phyloP scores from a whole-genome alignment of 2,797 vertebrate species.

The Semaprochilodus insignis region DNA sequence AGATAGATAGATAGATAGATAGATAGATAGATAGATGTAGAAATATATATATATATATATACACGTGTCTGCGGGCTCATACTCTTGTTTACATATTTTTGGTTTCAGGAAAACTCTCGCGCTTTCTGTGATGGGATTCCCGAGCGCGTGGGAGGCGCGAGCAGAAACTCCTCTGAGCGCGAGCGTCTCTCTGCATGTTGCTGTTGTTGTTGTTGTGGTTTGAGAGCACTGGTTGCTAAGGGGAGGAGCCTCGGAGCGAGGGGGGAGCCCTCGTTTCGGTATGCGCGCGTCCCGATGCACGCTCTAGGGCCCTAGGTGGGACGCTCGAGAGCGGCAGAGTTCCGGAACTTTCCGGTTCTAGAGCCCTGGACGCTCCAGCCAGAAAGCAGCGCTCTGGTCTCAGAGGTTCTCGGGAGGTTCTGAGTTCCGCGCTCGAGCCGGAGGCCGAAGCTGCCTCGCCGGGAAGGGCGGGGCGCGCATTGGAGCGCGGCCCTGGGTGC shows the following conservation, averaged over 20 bases:
- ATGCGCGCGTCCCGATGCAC: not conserved
- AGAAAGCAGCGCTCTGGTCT: too few species aligned
- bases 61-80: not conserved
- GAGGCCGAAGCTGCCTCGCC: not conserved
- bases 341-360: not conserved
- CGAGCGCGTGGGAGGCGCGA: not conserved
- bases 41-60: too few species aligned
- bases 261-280: not conserved
- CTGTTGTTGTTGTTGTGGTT: not conserved
- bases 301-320: not conserved
- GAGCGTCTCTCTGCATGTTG: not conserved
- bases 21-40: too few species aligned
- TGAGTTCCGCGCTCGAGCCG: not conserved
- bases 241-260: slow-evolving; percentile 61
- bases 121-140: slow-evolving; percentile 7
- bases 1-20: too few species aligned
- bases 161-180: not conserved
- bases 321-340: not conserved
- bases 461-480: not conserved
- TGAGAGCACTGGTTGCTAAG: slow-evolving; percentile 41
- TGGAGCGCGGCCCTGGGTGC: not conserved
- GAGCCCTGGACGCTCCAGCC: not conserved
- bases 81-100: not conserved
- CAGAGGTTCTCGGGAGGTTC: too few species aligned
- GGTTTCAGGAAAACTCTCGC: slow-evolving; percentile 3